Conservation (phyloP, 2,888 invertebrate species). For the Ochropleura plecta region DNA sequence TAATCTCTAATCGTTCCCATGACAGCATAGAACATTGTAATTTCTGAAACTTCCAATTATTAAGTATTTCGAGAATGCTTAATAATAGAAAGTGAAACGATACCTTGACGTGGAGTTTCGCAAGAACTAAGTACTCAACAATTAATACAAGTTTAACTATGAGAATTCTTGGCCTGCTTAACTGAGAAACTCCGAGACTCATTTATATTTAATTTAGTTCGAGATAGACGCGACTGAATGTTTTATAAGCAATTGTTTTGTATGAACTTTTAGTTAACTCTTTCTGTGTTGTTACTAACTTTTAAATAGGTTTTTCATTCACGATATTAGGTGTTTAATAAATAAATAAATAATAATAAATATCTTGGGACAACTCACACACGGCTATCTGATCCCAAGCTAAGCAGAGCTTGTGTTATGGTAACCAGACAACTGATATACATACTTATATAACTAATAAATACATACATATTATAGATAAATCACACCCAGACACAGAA, state of each 20-base stretch:
- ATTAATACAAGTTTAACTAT: constrained; percentile 73
- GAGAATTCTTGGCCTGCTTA: constrained; percentile 69
- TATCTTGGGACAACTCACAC: too few relatives aligned
- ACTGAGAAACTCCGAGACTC: constrained; percentile 64
- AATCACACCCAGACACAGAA: too few relatives aligned
- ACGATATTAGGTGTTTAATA: not conserved
- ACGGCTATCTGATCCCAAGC: too few relatives aligned
- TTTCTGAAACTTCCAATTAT: constrained; percentile 47
- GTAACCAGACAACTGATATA: too few relatives aligned
- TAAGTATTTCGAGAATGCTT: constrained; percentile 57
- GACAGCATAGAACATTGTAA: constrained; percentile 23
- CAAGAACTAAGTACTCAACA: constrained; percentile 66
- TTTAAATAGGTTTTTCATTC: not conserved
- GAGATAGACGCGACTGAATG: constrained; percentile 68
- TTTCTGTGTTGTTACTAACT: constrained; percentile 31
- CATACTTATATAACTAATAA: too few relatives aligned
- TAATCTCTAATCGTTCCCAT: constrained; percentile 39
- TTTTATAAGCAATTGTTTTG: constrained; percentile 66
- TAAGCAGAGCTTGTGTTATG: too few relatives aligned
- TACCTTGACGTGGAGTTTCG: constrained; percentile 63
- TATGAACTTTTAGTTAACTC: constrained; percentile 55
- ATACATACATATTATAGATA: too few relatives aligned
- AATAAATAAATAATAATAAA: too few relatives aligned
- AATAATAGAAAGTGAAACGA: constrained; percentile 63
- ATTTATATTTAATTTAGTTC: constrained; percentile 72